phyloP scores from a whole-genome alignment of 2,888 invertebrate genomes.

The Onthophagus sagittarius region DNA sequence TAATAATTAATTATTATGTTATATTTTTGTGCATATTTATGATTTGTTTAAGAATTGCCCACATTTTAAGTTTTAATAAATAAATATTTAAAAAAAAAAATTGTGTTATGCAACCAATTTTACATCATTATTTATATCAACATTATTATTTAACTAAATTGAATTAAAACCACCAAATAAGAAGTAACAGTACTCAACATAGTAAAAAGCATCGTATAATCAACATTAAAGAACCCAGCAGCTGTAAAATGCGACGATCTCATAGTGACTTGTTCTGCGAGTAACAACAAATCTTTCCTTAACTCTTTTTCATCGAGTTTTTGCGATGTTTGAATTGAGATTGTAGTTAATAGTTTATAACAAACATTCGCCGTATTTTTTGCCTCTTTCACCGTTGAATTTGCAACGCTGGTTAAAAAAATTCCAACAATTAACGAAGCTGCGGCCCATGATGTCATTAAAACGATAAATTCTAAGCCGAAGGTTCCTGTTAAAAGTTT shows the following conservation, averaged over 20 bases:
- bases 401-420: slow-evolving; percentile 13
- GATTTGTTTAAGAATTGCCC: too few species aligned
- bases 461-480: slow-evolving; percentile 8
- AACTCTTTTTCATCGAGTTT: slow-evolving; percentile 13
- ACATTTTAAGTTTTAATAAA: too few species aligned
- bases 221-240: slow-evolving; percentile 22
- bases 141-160: slow-evolving; percentile 16
- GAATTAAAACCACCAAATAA: slow-evolving; percentile 20
- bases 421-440: slow-evolving; percentile 15
- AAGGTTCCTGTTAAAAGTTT: slow-evolving; percentile 10
- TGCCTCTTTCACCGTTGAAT: slow-evolving; percentile 12
- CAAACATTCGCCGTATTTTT: slow-evolving; percentile 14
- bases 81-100: too few species aligned
- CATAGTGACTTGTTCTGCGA: slow-evolving; percentile 18
- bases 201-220: slow-evolving; percentile 23
- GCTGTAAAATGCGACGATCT: slow-evolving; percentile 17
- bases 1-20: too few species aligned
- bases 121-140: too few species aligned
- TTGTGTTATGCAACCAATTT: too few species aligned
- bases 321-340: not conserved
- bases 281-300: slow-evolving; percentile 18
- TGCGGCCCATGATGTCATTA: slow-evolving; percentile 16
- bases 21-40: too few species aligned
- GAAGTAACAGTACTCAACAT: slow-evolving; percentile 22
- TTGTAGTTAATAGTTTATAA: slow-evolving; percentile 10